Base-by-base conservation (phyloP, 2,113 vertebrate genomes). In the Anhinga rufa region DNA sequence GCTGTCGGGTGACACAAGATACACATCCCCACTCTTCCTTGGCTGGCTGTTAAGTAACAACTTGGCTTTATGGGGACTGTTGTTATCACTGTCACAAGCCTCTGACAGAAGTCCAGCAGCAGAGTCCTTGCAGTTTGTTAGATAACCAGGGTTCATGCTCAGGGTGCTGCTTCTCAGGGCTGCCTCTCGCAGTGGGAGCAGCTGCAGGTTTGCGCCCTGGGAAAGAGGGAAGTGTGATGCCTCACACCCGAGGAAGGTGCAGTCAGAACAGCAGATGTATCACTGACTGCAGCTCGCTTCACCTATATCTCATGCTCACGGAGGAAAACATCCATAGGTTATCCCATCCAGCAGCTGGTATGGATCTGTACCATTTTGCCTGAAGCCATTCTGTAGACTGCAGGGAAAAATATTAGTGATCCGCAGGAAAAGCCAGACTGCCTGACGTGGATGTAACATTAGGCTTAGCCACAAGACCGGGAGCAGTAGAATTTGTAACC, bases 111-210 rank as follows among this genome's bases (percentile, higher is more conserved):
- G 31, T 42, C 34, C 34, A 40, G 24, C 34, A 40, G 24, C 0
- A 0, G 60, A 46, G 49, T 32, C 51, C 55, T 75, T 0, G 0
- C 38, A 24, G 81, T 60, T 38, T 49, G 51, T 78, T 72, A 14
- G 77, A 36, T 77, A 65, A 89, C 57, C 22, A 22, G 32, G 10
- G 28, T 7, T 82, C 28, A 2, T 10, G 44, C 36, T 44, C 31
- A 14, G 11, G n/a, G 11, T 64, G 40, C 69, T 55, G 44, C 55
- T 55, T 32, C 82, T 54, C 65, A 44, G 65, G 17, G 55, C 69
- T 72, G 38, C 32, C n/a, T 74, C 40, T 72, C 1, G 5, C 0
- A 0, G 38, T 40, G 32, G 74, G 40, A 86, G 66, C 66, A 90
- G 66, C 92, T 88, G 66, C 48, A 66, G 60, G 72, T 51, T 62